phyloP scores from a whole-genome alignment of 2,888 invertebrate genomes.

The Tipula confusa region DNA sequence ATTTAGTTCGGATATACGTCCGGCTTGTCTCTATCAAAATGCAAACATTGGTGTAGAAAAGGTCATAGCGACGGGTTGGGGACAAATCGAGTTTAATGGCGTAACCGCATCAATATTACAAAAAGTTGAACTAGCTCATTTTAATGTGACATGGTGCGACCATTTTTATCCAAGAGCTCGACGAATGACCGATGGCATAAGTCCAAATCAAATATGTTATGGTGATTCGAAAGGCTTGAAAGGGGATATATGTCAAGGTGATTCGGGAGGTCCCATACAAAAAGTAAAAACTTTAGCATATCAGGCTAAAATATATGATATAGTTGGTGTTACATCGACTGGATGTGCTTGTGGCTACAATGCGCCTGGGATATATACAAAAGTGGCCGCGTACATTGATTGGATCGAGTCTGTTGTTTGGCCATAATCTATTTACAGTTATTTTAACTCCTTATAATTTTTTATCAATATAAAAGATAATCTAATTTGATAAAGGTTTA shows the following conservation, averaged over 20 bases:
- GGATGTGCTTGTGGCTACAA: constrained; percentile 29
- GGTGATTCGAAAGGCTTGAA: constrained; percentile 38
- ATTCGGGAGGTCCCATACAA: background rate
- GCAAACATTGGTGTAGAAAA: background rate
- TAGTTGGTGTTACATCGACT: constrained; percentile 38
- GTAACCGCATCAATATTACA: background rate
- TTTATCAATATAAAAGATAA: too few species aligned
- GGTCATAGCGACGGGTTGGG: constrained; percentile 37
- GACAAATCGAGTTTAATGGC: constrained; percentile 33
- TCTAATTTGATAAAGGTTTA: too few species aligned
- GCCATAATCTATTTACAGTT: too few species aligned
- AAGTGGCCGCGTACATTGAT: constrained; percentile 33
- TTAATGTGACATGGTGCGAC: background rate
- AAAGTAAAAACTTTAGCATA: background rate
- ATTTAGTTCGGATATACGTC: constrained; percentile 37
- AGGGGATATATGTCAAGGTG: background rate
- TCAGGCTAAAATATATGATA: constrained; percentile 31
- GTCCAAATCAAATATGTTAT: constrained; percentile 38
- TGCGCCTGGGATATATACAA: constrained; percentile 31
- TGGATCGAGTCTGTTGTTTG: constrained; percentile 36
- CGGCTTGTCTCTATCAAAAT: constrained; percentile 31
- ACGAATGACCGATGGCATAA: background rate
- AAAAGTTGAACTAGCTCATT: background rate
- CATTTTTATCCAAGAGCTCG: background rate
- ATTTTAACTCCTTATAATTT: too few species aligned